Evolutionary conservation across 2,888 invertebrate species (phyloP).

Genomic region (Brenthis ino): DNA sequence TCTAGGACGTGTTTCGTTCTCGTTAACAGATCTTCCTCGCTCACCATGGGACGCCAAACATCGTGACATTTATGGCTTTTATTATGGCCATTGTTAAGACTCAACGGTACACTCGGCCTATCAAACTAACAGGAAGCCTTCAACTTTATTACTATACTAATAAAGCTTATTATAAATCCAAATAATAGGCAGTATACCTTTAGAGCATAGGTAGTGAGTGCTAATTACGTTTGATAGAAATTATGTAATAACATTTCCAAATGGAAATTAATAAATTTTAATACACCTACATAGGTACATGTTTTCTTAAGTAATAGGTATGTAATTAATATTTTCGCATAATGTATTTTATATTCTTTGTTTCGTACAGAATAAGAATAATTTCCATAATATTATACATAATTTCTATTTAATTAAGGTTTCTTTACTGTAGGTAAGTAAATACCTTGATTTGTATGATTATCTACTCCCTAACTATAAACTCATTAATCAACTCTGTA

Average conservation of each 20-base stretch:
- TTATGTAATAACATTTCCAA: not conserved
- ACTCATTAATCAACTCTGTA: too few species aligned
- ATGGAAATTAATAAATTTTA: not conserved
- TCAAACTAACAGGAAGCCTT: constrained; percentile 1
- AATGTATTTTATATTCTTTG: not conserved
- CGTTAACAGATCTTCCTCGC: constrained; percentile 71
- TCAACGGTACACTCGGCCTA: constrained; percentile 45
- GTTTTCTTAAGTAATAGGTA: too few species aligned
- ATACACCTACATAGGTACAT: not conserved
- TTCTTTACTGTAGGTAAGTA: too few species aligned
- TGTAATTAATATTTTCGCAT: too few species aligned
- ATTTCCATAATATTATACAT: too few species aligned
- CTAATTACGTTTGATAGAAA: constrained; percentile 8
- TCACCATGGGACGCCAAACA: constrained; percentile 70
- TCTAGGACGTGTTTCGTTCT: constrained; percentile 69
- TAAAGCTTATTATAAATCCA: constrained; percentile 25
- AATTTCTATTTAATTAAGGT: too few species aligned
- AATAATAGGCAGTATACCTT: not conserved
- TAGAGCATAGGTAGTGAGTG: constrained; percentile 17
- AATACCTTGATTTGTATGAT: too few species aligned
- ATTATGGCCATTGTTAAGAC: constrained; percentile 65
- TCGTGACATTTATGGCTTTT: constrained; percentile 72
- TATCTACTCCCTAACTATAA: too few species aligned
- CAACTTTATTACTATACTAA: constrained; percentile 12
- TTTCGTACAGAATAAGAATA: not conserved